Evolutionary conservation across 2,113 vertebrate species (phyloP).

Genomic region (Trachemys scripta): DNA sequence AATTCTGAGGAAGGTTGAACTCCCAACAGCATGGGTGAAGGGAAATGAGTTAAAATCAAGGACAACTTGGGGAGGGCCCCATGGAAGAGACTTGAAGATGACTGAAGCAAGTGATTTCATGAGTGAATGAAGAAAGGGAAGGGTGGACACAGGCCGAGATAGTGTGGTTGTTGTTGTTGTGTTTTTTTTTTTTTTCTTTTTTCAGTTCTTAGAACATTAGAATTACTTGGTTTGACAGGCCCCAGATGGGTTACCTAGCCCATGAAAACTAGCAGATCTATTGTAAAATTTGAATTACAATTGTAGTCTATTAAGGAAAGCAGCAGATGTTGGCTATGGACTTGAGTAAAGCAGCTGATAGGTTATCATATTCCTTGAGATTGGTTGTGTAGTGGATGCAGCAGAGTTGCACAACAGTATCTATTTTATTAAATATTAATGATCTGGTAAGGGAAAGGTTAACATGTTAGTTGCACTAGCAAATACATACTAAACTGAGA

Average conservation of each 20-base stretch:
- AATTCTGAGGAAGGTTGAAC: neutral
- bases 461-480: neutral
- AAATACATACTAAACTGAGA: neutral
- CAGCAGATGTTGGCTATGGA: neutral
- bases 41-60: neutral
- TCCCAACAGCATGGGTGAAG: neutral
- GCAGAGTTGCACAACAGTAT: neutral
- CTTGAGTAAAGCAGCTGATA: neutral
- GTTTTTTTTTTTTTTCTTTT: too few species aligned
- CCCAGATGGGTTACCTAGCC: neutral
- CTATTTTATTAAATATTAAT: neutral
- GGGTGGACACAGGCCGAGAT: neutral
- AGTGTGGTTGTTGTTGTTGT: too few species aligned
- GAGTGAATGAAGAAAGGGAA: neutral
- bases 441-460: too few species aligned
- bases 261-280: neutral
- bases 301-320: neutral
- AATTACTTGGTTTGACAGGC: neutral
- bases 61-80: neutral
- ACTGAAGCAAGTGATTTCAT: neutral
- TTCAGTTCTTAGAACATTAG: neutral
- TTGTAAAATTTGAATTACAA: neutral
- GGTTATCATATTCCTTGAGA: neutral
- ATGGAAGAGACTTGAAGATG: neutral
- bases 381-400: neutral